Base-by-base conservation (phyloP, 2,113 vertebrate species). In the Hymenochirus boettgeri region DNA sequence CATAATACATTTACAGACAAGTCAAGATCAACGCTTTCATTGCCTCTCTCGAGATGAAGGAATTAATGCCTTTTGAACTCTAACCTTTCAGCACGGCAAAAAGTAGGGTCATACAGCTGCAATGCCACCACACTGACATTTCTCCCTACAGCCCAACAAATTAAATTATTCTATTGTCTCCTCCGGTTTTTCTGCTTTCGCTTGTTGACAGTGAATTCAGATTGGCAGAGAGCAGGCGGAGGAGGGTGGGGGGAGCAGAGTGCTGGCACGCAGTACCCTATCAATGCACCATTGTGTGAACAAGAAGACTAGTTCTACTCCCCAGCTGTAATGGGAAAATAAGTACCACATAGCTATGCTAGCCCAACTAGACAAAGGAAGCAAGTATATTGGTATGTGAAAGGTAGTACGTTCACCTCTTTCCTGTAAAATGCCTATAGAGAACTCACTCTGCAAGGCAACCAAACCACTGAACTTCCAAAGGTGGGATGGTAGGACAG, bases 131-230 rank as follows among this genome's bases (percentile, higher is more conserved):
- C 63, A 61, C 46, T 67, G 64, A 67, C 64, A 67, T 67, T 66
- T 50, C 59, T 47, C 70, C 69, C 69, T 71, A 67, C 63, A 57
- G 50, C 54, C 22, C 4, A 59, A 62, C 55, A 65, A 54, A 39
- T 55, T 69, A 3, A 37, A 69, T 65, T 70, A 37, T 64, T 57
- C 52, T 70, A 55, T 62, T 54, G 72, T 70, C 62, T 73, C 62
- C 67, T 61, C 70, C 23, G 7, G 74, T 71, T 67, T 70, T 54
- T 71, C 73, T 77, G 76, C 75, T 77, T 79, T 77, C 79, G 73
- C 74, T 60, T 58, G 78, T 75, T 71, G 1, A 69, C 64, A 74
- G 73, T 71, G 75, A 79, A 75, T 77, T 56, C 53, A 10, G 70
- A 67, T 27, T 60, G 70, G 67, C 66, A 57, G 67, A 71, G 71